Percentiles rank a stretch among this genome's conserved stretches.
These are phyloP conservation scores for Palythoa heliodiscus DNA, from an alignment of 92 coral and sea anemone species.

Conservation along the genomic window DNA sequence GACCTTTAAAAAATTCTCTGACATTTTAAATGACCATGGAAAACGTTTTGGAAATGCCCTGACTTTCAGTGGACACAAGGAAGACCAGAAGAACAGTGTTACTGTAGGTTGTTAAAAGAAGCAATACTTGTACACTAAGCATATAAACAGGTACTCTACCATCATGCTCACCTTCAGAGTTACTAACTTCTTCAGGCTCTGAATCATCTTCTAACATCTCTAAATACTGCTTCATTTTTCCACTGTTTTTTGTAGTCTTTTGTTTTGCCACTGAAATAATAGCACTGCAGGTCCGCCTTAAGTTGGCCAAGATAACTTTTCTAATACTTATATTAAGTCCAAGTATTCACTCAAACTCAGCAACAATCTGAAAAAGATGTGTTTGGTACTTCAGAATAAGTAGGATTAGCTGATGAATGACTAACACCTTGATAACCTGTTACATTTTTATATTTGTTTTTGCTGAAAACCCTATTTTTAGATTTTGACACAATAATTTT, in stretches of 20 bases:
- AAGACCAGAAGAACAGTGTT: neutral
- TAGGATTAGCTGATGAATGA: neutral
- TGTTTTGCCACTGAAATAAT: conserved; percentile 20
- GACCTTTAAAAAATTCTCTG: neutral
- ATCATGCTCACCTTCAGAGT: neutral
- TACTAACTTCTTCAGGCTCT: neutral
- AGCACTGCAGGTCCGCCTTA: conserved; percentile 20
- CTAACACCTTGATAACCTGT: neutral
- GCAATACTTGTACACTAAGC: too few species aligned
- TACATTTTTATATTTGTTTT: neutral
- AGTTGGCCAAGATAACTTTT: conserved; percentile 36
- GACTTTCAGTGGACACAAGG: neutral
- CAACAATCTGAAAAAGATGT: conserved; percentile 40
- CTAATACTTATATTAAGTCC: conserved; percentile 10
- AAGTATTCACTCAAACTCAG: conserved; percentile 54
- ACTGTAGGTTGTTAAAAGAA: neutral
- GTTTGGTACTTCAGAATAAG: neutral
- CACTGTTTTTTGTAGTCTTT: conserved; percentile 10
- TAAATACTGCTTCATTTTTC: conserved; percentile 4
- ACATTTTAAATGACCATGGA: neutral
- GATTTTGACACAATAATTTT: neutral
- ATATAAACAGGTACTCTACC: neutral
- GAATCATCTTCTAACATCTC: conserved; percentile 14
- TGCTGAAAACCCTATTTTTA: neutral
- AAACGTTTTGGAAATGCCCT: neutral